A percentile compares a stretch with the other conserved stretches of the same genome.
Conservation (phyloP, 53 echinoderm and acorn worm species). For the Apostichopus leukothele region DNA sequence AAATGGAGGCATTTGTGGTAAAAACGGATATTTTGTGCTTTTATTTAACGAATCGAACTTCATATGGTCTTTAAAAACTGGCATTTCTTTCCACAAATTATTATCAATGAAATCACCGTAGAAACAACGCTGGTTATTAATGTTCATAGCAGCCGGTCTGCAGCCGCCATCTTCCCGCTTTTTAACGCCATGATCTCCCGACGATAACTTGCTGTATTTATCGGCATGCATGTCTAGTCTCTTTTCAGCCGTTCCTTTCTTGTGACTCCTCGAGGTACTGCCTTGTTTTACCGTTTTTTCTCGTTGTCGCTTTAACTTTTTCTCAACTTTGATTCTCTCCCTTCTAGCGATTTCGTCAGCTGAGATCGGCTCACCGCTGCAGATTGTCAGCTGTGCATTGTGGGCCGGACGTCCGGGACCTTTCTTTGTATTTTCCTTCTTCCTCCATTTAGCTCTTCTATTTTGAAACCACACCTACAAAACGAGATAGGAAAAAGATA, state of each 20-base stretch:
- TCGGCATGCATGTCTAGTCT: not conserved
- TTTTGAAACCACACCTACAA: conserved; percentile 97
- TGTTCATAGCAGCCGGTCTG: conserved; percentile 24
- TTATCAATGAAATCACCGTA: conserved; percentile 38
- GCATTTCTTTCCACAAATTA: conserved; percentile 35
- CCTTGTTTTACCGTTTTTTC: conserved; percentile 69
- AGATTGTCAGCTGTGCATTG: conserved; percentile 92
- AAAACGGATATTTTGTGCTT: conserved; percentile 17
- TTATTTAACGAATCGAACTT: conserved; percentile 19
- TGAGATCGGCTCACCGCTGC: conserved; percentile 91
- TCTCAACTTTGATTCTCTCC: conserved; percentile 74
- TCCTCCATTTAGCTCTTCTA: conserved; percentile 95
- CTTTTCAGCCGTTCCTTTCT: conserved; percentile 42
- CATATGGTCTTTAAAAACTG: conserved; percentile 37
- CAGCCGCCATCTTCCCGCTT: conserved; percentile 30
- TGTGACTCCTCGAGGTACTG: conserved; percentile 8
- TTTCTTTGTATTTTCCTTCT: conserved; percentile 95
- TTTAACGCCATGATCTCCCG: not conserved
- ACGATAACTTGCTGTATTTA: not conserved
- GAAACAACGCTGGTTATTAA: conserved; percentile 34
- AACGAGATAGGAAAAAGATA: not conserved
- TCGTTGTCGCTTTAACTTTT: conserved; percentile 79
- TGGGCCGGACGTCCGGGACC: conserved; percentile 97
- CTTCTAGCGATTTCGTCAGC: conserved; percentile 85
- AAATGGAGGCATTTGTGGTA: conserved; percentile 44